These are phyloP conservation scores for Aphaenogaster floridana DNA, from an alignment of 1,140 invertebrate genomes.

Conservation along the genomic window DNA sequence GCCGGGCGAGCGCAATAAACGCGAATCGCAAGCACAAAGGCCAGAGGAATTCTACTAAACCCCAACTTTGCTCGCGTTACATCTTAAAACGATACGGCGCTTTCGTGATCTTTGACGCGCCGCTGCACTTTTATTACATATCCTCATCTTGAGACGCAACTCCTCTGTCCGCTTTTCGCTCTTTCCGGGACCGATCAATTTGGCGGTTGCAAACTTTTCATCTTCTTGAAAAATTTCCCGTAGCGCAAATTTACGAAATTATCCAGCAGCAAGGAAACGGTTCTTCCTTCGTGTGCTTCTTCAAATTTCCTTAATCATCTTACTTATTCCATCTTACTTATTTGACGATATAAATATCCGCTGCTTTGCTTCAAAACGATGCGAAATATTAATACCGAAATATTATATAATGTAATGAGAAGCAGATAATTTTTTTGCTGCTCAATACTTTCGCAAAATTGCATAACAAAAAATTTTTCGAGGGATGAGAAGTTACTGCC, in stretches of 20 bases:
- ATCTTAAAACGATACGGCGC: constrained; percentile 56
- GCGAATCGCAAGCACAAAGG: constrained; percentile 44
- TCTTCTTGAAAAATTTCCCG: neutral
- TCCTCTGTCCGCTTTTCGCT: neutral
- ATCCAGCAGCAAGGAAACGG: neutral
- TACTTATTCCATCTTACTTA: neutral
- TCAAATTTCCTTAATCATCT: neutral
- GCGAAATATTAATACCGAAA: neutral
- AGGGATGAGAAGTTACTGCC: neutral
- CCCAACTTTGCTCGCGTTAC: constrained; percentile 52
- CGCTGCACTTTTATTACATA: constrained; percentile 53
- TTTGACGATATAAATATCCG: constrained; percentile 8
- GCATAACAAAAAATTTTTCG: neutral
- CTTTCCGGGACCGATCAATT: neutral
- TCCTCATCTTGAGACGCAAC: constrained; percentile 9
- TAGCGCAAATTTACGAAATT: constrained; percentile 5
- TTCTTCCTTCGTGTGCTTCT: neutral
- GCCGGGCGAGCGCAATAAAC: constrained; percentile 48
- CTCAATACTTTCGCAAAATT: neutral
- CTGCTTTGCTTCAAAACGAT: neutral
- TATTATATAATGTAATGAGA: neutral
- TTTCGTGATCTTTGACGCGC: constrained; percentile 27
- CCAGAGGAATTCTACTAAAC: constrained; percentile 46
- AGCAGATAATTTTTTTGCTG: neutral
- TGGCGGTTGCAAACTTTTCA: neutral